Percentiles rank a stretch among this genome's conserved stretches.
These are phyloP conservation scores for Caenorhabditis latens DNA, from an alignment of 1,140 invertebrate genomes.

Conservation along the genomic window DNA sequence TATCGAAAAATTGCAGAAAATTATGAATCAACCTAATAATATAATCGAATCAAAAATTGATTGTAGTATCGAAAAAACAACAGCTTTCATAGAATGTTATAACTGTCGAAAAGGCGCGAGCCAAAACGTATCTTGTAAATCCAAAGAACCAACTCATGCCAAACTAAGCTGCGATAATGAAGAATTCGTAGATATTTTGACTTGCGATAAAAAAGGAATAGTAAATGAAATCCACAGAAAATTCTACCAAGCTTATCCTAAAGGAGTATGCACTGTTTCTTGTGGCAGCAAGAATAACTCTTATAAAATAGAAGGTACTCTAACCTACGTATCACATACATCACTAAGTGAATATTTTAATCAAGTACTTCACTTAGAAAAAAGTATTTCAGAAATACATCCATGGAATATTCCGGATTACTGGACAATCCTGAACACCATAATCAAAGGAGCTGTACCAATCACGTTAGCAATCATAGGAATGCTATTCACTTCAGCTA, in stretches of 20 bases:
- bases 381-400: conserved; percentile 1
- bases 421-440: not conserved
- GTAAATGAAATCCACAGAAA: not conserved
- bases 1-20: too few relatives aligned
- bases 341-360: not conserved
- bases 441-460: not conserved
- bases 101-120: not conserved
- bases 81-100: not conserved
- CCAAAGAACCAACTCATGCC: not conserved
- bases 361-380: not conserved
- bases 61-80: not conserved
- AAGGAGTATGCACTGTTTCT: not conserved
- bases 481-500: too few relatives aligned
- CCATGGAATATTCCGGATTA: not conserved
- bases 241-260: not conserved
- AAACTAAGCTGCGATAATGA: not conserved
- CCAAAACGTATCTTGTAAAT: not conserved
- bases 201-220: not conserved
- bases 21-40: too few relatives aligned
- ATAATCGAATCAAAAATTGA: not conserved
- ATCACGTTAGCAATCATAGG: too few relatives aligned
- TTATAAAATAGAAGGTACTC: not conserved
- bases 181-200: not conserved
- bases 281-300: not conserved
- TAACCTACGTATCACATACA: not conserved